These are phyloP conservation scores for Stegophylla sp. DNA, from an alignment of 2,888 invertebrate species.

Conservation along the genomic window DNA sequence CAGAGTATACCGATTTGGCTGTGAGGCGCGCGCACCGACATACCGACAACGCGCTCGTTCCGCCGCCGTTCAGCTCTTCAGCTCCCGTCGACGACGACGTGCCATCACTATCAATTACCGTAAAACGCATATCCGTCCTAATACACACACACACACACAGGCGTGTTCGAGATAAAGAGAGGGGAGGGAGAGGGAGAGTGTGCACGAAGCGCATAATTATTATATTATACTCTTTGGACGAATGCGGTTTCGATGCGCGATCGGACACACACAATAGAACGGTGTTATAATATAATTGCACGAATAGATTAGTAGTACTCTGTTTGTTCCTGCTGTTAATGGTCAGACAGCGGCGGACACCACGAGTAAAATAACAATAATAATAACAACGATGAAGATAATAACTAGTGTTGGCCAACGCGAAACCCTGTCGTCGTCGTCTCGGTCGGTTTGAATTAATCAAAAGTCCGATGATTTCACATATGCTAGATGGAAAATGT, in stretches of 20 bases:
- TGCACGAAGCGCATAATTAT: neutral
- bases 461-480: neutral
- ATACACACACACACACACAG: neutral
- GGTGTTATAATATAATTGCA: constrained; percentile 7
- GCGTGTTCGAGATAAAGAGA: neutral
- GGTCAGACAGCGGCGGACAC: neutral
- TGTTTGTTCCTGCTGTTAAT: neutral
- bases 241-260: neutral
- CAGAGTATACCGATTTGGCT: neutral
- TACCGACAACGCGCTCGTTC: neutral
- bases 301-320: neutral
- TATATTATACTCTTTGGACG: neutral
- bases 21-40: neutral
- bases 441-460: neutral
- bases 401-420: neutral
- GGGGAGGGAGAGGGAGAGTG: neutral
- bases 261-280: neutral
- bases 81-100: neutral
- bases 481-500: neutral
- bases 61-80: neutral
- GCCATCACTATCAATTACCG: constrained; percentile 14
- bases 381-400: neutral
- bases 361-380: neutral
- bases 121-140: constrained; percentile 2
- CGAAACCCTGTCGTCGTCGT: constrained; percentile 1